These are phyloP conservation scores for Leucosticte australis DNA, from an alignment of 2,113 vertebrate genomes.

Conservation along the genomic window DNA sequence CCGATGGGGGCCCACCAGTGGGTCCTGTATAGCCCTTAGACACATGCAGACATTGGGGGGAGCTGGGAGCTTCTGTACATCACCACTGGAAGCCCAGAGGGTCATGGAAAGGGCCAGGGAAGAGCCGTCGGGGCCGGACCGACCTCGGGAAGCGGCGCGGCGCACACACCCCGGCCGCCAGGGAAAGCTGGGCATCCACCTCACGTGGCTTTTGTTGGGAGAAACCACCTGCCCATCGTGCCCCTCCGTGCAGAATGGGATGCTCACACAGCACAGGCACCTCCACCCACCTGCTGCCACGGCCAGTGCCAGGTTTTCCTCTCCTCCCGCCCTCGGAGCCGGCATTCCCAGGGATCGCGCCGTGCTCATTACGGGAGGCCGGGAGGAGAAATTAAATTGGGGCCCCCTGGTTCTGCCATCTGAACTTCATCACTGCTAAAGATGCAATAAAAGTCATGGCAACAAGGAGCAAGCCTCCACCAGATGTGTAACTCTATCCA, in stretches of 20 bases:
- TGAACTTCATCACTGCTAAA: conserved; percentile 61
- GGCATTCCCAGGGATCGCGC: background rate
- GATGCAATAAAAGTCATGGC: conserved; percentile 51
- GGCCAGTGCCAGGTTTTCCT: background rate
- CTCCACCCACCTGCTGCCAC: background rate
- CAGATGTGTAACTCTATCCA: conserved; percentile 61
- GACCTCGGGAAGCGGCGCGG: background rate
- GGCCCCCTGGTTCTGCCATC: conserved; percentile 44
- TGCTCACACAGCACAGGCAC: background rate
- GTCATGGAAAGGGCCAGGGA: background rate
- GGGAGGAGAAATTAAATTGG: background rate
- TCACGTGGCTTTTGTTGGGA: background rate
- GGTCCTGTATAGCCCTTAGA: conserved; percentile 62
- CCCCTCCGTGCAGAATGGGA: background rate
- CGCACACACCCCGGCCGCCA: background rate
- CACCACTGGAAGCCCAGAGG: background rate
- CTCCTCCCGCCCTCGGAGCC: background rate
- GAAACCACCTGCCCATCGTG: background rate
- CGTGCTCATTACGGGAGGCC: background rate
- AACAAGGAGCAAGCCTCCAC: conserved; percentile 23
- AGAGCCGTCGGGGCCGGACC: background rate
- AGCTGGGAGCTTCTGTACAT: conserved; percentile 52
- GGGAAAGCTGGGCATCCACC: background rate
- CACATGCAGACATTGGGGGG: conserved; percentile 52
- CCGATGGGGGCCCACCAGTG: conserved; percentile 4